Conservation (phyloP, 1,140 invertebrate genomes). For the Brachionus paranguensis region DNA sequence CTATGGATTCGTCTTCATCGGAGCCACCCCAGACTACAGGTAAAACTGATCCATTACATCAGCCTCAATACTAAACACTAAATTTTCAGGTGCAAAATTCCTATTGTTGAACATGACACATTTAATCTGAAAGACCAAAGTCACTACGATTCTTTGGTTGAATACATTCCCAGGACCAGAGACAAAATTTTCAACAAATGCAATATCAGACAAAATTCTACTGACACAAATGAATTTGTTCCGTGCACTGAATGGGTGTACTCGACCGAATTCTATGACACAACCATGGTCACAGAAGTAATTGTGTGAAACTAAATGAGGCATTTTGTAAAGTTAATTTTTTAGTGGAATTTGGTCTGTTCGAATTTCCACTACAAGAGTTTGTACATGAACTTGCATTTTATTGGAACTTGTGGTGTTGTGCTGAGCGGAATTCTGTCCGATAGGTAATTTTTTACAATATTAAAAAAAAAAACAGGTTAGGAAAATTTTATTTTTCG, state of each 20-base stretch:
- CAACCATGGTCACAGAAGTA: constrained; percentile 5
- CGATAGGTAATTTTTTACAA: constrained; percentile 1
- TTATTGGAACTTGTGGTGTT: constrained; percentile 9
- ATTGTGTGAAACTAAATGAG: background rate
- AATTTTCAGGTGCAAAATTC: background rate
- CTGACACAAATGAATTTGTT: background rate
- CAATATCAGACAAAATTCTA: background rate
- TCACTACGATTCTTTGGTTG: background rate
- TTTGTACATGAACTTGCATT: background rate
- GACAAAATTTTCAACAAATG: background rate
- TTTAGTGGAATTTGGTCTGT: constrained; percentile 32
- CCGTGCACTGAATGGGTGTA: constrained; percentile 4
- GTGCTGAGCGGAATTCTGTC: constrained; percentile 15
- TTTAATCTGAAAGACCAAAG: background rate
- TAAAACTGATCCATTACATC: background rate
- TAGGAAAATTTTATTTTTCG: background rate
- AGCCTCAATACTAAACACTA: background rate
- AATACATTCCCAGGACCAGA: background rate
- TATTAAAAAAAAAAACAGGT: background rate
- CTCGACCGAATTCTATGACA: constrained; percentile 1
- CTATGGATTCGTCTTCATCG: background rate
- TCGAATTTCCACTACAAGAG: background rate
- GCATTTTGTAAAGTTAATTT: background rate
- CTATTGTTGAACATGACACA: background rate
- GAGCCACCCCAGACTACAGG: background rate